Percentiles rank a stretch among this genome's conserved stretches.
Evolutionary conservation across 2,888 invertebrate species (phyloP).

Genomic region (Erebia epiphron): DNA sequence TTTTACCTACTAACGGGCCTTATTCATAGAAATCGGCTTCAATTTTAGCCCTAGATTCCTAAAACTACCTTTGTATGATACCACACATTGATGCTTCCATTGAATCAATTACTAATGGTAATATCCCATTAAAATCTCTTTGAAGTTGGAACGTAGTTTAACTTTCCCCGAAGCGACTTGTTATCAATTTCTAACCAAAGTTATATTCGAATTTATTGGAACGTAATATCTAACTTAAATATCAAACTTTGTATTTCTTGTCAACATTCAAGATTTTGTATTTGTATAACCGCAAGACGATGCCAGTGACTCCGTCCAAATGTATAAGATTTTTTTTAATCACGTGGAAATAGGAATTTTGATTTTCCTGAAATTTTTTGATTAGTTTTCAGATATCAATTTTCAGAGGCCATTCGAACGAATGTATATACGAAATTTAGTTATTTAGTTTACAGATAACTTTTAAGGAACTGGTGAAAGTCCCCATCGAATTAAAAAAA

Average conservation of each 20-base stretch:
- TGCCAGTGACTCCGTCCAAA: too few relatives aligned
- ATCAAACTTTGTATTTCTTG: background rate
- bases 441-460: too few relatives aligned
- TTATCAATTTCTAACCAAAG: constrained; percentile 5
- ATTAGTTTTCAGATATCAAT: too few relatives aligned
- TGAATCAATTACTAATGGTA: constrained; percentile 14
- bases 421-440: too few relatives aligned
- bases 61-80: background rate
- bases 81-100: background rate
- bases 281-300: background rate
- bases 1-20: background rate
- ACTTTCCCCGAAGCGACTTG: constrained; percentile 14
- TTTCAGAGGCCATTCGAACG: too few relatives aligned
- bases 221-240: background rate
- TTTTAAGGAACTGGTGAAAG: too few relatives aligned
- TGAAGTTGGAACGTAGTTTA: background rate
- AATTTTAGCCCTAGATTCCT: background rate
- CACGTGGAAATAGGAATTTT: too few relatives aligned
- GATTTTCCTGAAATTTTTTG: too few relatives aligned
- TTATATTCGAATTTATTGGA: constrained; percentile 12
- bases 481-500: too few relatives aligned
- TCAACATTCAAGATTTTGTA: background rate
- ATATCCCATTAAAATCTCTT: constrained; percentile 9
- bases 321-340: too few relatives aligned
- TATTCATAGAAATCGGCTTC: background rate